Evolutionary conservation across 1,140 invertebrate genomes (phyloP).

Genomic region (Drosophila pseudoananassae): DNA sequence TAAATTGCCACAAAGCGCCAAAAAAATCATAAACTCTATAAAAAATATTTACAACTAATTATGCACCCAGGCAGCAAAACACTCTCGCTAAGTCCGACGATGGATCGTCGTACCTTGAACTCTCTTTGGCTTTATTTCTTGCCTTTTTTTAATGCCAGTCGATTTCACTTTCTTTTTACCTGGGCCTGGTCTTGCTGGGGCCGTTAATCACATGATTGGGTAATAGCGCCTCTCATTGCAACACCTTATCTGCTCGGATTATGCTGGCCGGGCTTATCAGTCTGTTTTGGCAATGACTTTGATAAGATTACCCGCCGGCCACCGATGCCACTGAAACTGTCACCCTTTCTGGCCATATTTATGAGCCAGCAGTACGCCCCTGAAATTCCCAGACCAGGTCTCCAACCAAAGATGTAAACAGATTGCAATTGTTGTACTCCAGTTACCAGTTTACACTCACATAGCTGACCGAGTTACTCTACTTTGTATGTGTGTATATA

Average conservation of each 20-base stretch:
- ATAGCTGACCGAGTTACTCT: constrained; percentile 39
- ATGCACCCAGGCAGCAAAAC: constrained; percentile 45
- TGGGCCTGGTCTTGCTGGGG: constrained; percentile 18
- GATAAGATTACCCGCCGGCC: constrained; percentile 39
- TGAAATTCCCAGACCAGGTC: constrained; percentile 11
- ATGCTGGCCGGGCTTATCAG: constrained; percentile 42
- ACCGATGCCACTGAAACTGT: background rate
- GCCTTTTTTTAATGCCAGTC: constrained; percentile 27
- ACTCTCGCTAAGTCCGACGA: constrained; percentile 32
- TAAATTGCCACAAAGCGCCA: constrained; percentile 27
- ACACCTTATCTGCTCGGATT: constrained; percentile 46
- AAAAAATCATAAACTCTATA: constrained; percentile 13
- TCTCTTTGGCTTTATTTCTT: constrained; percentile 22
- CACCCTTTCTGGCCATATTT: constrained; percentile 33
- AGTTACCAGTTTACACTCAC: constrained; percentile 51
- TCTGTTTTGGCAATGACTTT: constrained; percentile 30
- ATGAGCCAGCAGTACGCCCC: background rate
- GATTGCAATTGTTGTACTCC: constrained; percentile 43
- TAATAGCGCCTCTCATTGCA: constrained; percentile 49
- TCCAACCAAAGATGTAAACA: constrained; percentile 28
- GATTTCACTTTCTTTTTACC: constrained; percentile 58
- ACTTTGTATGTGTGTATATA: no score
- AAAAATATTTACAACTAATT: constrained; percentile 56
- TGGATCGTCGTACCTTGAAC: constrained; percentile 58
- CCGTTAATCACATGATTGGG: constrained; percentile 68